phyloP scores from a whole-genome alignment of 2,797 vertebrate genomes.

The Sciurus vulgaris region DNA sequence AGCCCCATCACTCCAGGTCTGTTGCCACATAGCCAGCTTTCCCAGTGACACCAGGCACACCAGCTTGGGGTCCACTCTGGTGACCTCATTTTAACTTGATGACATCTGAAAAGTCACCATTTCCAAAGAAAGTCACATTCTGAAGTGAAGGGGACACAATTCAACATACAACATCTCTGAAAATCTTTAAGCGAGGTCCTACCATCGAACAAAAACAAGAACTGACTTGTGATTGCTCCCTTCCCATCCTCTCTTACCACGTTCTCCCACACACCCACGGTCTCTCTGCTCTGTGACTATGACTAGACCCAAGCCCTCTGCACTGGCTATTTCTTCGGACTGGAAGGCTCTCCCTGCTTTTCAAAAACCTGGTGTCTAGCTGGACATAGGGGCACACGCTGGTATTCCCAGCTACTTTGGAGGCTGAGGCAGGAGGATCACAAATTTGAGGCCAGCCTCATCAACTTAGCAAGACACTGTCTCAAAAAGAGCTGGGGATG shows the following conservation, averaged over 20 bases:
- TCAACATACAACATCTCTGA: neutral
- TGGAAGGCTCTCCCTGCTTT: neutral
- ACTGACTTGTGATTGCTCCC: neutral
- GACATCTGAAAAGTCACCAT: neutral
- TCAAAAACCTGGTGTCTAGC: neutral
- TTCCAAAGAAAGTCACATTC: slow-evolving; percentile 13
- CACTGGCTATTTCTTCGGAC: neutral
- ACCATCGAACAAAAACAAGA: neutral
- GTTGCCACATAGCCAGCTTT: neutral
- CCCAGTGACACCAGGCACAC: neutral
- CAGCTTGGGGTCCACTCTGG: neutral
- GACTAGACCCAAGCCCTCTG: neutral
- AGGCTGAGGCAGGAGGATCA: too few species aligned
- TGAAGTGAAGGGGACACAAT: neutral
- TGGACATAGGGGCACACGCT: too few species aligned
- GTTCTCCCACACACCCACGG: fast-evolving
- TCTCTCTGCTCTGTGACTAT: neutral
- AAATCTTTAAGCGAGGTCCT: neutral
- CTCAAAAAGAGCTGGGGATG: too few species aligned
- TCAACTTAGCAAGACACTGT: too few species aligned
- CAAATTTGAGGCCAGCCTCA: too few species aligned
- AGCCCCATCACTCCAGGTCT: neutral
- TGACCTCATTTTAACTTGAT: neutral
- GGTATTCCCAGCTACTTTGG: too few species aligned
- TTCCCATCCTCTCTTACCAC: neutral